A percentile compares a stretch with the other conserved stretches of the same genome.
Evolutionary conservation across 2,888 invertebrate genomes (phyloP).

Genomic region (Drosophila dives): DNA sequence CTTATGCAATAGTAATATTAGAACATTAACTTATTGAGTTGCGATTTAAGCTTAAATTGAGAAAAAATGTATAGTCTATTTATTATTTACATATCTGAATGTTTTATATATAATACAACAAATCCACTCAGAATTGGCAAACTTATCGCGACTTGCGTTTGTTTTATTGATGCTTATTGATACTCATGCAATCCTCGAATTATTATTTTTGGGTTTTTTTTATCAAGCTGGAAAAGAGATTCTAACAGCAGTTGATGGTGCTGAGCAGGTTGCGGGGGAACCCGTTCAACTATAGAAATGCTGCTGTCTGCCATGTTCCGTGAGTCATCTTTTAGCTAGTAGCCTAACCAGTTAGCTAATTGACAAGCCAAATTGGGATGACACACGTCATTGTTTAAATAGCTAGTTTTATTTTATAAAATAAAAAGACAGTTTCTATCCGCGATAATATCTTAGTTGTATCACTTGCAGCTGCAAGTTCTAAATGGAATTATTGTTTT

Average conservation of each 20-base stretch:
- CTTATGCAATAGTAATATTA: background rate
- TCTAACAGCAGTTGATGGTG: background rate
- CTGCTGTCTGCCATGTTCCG: background rate
- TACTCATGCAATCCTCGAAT: background rate
- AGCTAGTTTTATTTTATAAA: background rate
- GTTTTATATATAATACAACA: background rate
- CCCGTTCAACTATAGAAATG: background rate
- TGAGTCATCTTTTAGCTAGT: conserved; percentile 21
- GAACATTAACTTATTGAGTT: background rate
- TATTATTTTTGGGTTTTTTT: background rate
- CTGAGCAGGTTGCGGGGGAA: conserved; percentile 3
- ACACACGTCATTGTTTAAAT: background rate
- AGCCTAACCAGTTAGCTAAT: conserved; percentile 17
- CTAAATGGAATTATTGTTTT: background rate
- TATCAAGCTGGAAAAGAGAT: background rate
- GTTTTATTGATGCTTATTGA: background rate
- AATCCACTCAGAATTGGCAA: background rate
- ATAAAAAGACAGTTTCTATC: background rate
- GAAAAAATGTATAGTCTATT: background rate
- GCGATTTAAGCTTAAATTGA: background rate
- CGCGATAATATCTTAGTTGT: background rate
- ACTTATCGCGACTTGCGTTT: background rate
- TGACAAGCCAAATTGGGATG: conserved; percentile 1
- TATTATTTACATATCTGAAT: background rate
- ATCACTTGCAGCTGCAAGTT: background rate